phyloP scores from a whole-genome alignment of 2,888 invertebrate genomes.

The Drosophila bunnanda region DNA sequence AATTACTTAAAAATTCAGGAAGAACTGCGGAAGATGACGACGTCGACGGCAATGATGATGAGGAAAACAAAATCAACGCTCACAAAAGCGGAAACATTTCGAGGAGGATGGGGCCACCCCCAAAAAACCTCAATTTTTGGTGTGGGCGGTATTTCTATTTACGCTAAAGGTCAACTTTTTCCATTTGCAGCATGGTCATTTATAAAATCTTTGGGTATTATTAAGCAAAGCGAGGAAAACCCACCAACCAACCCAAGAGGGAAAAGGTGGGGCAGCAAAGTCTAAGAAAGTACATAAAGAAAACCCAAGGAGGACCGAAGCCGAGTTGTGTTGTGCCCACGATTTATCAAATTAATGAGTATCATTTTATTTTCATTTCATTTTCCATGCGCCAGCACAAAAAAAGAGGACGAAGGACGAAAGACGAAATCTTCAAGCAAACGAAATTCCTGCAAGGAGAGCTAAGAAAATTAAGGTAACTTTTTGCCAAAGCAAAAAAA shows the following conservation, averaged over 20 bases:
- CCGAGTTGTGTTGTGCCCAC: slow-evolving; percentile 61
- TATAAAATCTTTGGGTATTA: slow-evolving; percentile 79
- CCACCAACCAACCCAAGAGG: slow-evolving; percentile 11
- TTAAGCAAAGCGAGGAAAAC: slow-evolving; percentile 64
- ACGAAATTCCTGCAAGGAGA: slow-evolving; percentile 34
- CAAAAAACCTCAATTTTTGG: not conserved
- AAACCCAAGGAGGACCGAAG: slow-evolving; percentile 41
- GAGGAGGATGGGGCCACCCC: not conserved
- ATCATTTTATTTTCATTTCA: slow-evolving; percentile 83
- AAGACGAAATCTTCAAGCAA: slow-evolving; percentile 28
- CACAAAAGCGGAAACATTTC: slow-evolving; percentile 54
- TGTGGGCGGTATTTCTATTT: slow-evolving; percentile 52
- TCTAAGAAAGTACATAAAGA: slow-evolving; percentile 54
- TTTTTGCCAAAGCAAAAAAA: slow-evolving; percentile 25
- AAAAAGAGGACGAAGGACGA: slow-evolving; percentile 15
- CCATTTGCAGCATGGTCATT: slow-evolving; percentile 76
- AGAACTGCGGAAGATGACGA: slow-evolving; percentile 40
- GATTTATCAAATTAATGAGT: slow-evolving; percentile 84
- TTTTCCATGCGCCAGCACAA: slow-evolving; percentile 67
- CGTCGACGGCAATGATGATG: slow-evolving; percentile 47
- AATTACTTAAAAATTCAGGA: slow-evolving; percentile 78
- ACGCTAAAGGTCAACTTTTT: slow-evolving; percentile 74
- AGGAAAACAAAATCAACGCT: slow-evolving; percentile 70
- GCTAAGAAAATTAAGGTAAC: slow-evolving; percentile 68
- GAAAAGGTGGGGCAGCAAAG: slow-evolving; percentile 22